Evolutionary conservation across 2,797 vertebrate species (phyloP).

Genomic region (Scomberomorus guttatus): DNA sequence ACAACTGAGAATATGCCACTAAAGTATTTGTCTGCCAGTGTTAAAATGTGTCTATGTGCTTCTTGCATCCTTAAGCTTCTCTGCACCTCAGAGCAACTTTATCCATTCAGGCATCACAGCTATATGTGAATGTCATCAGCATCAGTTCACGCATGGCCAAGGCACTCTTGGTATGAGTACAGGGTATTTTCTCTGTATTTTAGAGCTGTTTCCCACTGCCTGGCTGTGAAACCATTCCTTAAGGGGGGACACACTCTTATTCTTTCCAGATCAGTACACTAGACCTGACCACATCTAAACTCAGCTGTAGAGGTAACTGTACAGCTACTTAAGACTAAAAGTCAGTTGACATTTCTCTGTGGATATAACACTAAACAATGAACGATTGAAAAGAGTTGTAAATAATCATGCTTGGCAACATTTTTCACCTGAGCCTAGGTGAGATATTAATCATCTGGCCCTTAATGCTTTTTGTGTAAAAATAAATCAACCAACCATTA

Average conservation of each 20-base stretch:
- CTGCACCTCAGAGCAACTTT: conserved; percentile 57
- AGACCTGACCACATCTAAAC: conserved; percentile 52
- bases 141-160: conserved; percentile 78
- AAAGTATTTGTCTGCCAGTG: conserved; percentile 51
- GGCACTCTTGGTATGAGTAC: conserved; percentile 58
- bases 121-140: conserved; percentile 84
- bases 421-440: neutral
- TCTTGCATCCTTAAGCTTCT: conserved; percentile 54
- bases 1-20: conserved; percentile 37
- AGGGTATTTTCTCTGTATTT: conserved; percentile 54
- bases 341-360: conserved; percentile 17
- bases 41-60: conserved; percentile 53
- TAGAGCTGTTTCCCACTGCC: conserved; percentile 44
- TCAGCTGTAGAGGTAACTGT: conserved; percentile 41
- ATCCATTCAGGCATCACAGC: conserved; percentile 72
- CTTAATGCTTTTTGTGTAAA: neutral
- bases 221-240: conserved; percentile 66
- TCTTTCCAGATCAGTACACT: conserved; percentile 67
- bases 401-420: conserved; percentile 6
- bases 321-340: conserved; percentile 42
- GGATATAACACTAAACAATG: conserved; percentile 25
- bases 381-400: conserved; percentile 11
- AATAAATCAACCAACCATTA: neutral
- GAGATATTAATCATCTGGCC: conserved; percentile 13
- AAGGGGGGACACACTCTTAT: conserved; percentile 36